Conservation (phyloP, 23 tunicate species). For the Styela clava region DNA sequence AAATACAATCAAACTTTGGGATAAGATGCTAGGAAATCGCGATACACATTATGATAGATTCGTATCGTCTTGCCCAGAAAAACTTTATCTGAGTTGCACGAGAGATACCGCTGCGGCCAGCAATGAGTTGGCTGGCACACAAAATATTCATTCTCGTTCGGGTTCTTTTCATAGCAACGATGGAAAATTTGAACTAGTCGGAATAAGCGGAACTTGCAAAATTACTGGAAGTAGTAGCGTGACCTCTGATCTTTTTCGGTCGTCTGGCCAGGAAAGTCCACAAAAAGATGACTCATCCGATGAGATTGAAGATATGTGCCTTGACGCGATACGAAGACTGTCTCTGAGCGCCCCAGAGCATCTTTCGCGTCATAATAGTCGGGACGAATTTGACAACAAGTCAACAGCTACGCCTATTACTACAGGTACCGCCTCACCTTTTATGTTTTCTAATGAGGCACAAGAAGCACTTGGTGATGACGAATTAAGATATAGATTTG, state of each 20-base stretch:
- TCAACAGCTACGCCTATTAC: not conserved
- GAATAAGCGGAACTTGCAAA: conserved; percentile 26
- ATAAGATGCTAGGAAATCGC: not conserved
- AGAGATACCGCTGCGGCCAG: too few species aligned
- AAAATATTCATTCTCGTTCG: not conserved
- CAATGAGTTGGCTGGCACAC: too few species aligned
- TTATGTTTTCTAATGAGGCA: conserved; percentile 22
- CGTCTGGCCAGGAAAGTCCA: not conserved
- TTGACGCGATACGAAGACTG: not conserved
- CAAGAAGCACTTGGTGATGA: conserved; percentile 15
- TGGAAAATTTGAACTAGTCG: conserved; percentile 16
- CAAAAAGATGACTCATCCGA: not conserved
- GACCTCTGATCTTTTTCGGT: not conserved
- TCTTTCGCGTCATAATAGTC: not conserved
- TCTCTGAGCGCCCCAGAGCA: not conserved
- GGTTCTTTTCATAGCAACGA: not conserved
- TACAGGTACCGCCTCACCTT: conserved; percentile 15
- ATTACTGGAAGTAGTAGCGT: conserved; percentile 26
- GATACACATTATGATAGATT: too few species aligned
- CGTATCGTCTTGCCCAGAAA: too few species aligned
- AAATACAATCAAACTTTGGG: not conserved
- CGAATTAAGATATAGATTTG: conserved; percentile 8
- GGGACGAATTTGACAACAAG: not conserved
- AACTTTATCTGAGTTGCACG: too few species aligned
- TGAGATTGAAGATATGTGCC: conserved; percentile 15